Base-by-base conservation (phyloP, 2,797 vertebrate genomes). In the Hypotaenidia philippensis region DNA sequence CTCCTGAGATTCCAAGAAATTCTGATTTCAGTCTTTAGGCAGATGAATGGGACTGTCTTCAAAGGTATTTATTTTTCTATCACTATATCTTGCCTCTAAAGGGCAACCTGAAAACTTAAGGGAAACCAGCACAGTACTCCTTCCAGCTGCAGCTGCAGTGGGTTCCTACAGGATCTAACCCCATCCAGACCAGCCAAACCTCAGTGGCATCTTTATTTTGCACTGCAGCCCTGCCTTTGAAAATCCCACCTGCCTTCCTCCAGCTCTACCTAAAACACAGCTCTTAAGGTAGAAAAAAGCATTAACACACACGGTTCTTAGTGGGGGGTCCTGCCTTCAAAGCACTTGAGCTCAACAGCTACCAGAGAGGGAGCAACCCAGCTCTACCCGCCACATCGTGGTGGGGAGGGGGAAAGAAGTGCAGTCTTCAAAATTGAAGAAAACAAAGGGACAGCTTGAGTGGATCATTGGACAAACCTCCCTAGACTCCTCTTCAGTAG, bases 311-410 rank as follows among this genome's bases (percentile, higher is more conserved):
- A 8, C 1, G 1, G 2, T 26, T 80, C 38, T 72, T 36, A 17
- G 19, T 1, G 8, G 29, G n/a, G 22, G 26, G 8, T 80, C 11
- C 22, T 22, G 19, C 11, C 23, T 56, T 55, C 26, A 14, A 38
- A 25, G 57, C 23, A 3, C 21, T 9, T 25, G 11, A 53, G 21
- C 27, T 19, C 17, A 19, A 11, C 12, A 21, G 36, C 19, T 17
- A 16, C 53, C 34, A 69, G 47, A 64, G 25, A 22, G 16, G 8
- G 10, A 41, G 6, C 1, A 1, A 47, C 29, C 49, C 50, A 26
- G 11, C 12, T 14, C 5, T 38, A 38, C 9, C 44, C 41, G 44
- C 3, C 21, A 11, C 10, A 3, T 4, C 7, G 8, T 0, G 0
- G 5, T 4, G 2, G 11, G 8, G 19, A 26, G 6, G 7, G 10